Percentiles rank a stretch among this genome's conserved stretches.
Conservation (phyloP, 2,797 vertebrate species). For the Syngnathus rostellatus region DNA sequence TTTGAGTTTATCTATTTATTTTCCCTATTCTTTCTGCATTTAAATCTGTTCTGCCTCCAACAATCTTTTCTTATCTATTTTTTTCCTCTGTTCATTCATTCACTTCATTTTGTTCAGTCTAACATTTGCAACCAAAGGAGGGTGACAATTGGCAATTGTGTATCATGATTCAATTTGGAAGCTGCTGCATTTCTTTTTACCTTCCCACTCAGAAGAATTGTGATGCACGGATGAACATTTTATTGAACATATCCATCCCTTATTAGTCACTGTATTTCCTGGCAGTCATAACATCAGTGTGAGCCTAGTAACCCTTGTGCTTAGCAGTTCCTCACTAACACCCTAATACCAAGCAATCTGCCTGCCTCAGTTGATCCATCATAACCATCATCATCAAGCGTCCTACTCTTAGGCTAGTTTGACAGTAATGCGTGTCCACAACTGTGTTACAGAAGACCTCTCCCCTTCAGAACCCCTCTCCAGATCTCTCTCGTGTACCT, state of each 20-base stretch:
- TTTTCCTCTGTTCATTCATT: conserved; percentile 32
- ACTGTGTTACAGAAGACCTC: conserved; percentile 79
- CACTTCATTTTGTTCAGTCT: conserved; percentile 71
- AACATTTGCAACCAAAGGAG: conserved; percentile 78
- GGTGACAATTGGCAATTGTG: conserved; percentile 67
- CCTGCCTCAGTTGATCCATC: conserved; percentile 14
- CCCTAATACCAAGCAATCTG: conserved; percentile 17
- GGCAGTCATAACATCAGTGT: not conserved
- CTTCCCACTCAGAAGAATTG: conserved; percentile 17
- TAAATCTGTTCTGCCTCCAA: conserved; percentile 19
- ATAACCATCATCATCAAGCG: not conserved
- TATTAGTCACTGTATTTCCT: not conserved
- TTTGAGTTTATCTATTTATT: not conserved
- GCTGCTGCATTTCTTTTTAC: conserved; percentile 42
- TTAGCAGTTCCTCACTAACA: conserved; percentile 13
- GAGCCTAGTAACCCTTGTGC: not conserved
- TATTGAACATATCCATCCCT: not conserved
- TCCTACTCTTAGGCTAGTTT: conserved; percentile 17
- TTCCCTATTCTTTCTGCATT: conserved; percentile 11
- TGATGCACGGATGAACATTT: conserved; percentile 18
- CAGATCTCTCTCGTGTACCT: conserved; percentile 75
- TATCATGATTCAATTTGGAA: conserved; percentile 31
- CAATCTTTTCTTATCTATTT: conserved; percentile 7
- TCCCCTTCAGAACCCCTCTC: conserved; percentile 71
- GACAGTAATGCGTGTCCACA: conserved; percentile 45